Base-by-base conservation (phyloP, 2,797 vertebrate genomes). In the Sebastes wilsoni region DNA sequence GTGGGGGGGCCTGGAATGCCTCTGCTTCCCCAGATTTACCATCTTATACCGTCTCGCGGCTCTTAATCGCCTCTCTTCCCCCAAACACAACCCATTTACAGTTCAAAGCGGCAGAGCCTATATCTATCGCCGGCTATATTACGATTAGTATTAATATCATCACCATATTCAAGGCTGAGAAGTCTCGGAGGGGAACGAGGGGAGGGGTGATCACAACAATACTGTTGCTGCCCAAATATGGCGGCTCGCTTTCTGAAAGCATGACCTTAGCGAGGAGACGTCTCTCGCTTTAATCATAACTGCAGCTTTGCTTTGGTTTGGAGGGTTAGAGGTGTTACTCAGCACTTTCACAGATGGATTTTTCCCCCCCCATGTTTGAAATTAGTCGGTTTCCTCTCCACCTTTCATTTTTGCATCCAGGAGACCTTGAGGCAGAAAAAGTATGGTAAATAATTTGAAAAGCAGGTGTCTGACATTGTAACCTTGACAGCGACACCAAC, bases 131-230 rank as follows among this genome's bases (percentile, higher is more conserved):
- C 58, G 75, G 88, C 84, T 92, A 92, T 94, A 93, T 95, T 93
- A 94, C 87, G 93, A 94, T 95, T 94, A 91, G 92, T 95, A 94
- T 95, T 96, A 95, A 95, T 95, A 94, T 94, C 91, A 92, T 93
- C 89, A 87, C 84, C 93, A 92, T 91, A 93, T 93, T 94, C 89
- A 77, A 85, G 80, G 88, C 88, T 87, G 87, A 92, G 93, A 61
- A 88, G 88, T 94, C 94, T 94, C 93, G 25, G 80, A 81, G 91
- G 92, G 67, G 87, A 79, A 34, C 11, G 60, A 66, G 81, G 81
- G 78, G 80, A 46, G 81, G 81, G 71, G 36, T 80, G 90, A 89
- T 91, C 86, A 82, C 89, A 84, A 89, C 90, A 82, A 78, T 71
- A 70, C 85, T 82, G 89, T 87, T 86, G 92, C 90, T 92, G 84